Percentiles rank a stretch among this genome's conserved stretches.
Evolutionary conservation across 2,888 invertebrate species (phyloP).

Genomic region (Abrostola triplasia): DNA sequence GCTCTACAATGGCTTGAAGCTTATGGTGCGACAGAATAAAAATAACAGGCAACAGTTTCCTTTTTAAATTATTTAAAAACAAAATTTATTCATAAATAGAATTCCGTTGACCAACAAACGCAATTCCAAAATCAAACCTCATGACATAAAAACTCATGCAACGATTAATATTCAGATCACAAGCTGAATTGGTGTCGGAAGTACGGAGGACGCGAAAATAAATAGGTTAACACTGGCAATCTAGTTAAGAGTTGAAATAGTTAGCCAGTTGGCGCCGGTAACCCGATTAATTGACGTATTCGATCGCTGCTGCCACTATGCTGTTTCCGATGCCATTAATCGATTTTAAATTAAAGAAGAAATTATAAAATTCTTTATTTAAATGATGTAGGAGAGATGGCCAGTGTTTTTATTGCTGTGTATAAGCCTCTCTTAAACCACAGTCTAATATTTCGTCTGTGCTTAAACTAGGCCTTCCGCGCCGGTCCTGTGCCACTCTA

Average conservation of each 20-base stretch:
- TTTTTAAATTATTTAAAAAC: too few species aligned
- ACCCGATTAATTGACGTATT: slow-evolving; percentile 20
- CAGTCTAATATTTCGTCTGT: too few species aligned
- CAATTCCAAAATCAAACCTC: background rate
- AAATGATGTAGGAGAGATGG: too few species aligned
- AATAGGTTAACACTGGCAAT: slow-evolving; percentile 55
- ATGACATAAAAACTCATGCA: background rate
- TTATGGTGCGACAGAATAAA: too few species aligned
- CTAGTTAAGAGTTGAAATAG: slow-evolving; percentile 60
- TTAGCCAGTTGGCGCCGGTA: slow-evolving; percentile 40
- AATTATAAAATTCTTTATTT: too few species aligned
- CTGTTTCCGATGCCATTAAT: slow-evolving; percentile 1
- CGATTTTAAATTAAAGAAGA: too few species aligned
- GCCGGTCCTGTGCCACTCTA: too few species aligned
- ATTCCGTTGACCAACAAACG: background rate
- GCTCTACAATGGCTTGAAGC: too few species aligned
- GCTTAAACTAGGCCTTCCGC: too few species aligned
- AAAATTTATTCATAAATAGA: background rate
- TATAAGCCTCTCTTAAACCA: too few species aligned
- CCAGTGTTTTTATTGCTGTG: too few species aligned
- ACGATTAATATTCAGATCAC: slow-evolving; percentile 20
- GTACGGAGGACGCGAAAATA: slow-evolving; percentile 22
- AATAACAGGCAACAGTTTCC: too few species aligned
- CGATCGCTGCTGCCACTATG: background rate
- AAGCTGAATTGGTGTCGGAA: slow-evolving; percentile 29